Base-by-base conservation (phyloP, 2,888 invertebrate genomes). In the Ichneumon xanthorius region DNA sequence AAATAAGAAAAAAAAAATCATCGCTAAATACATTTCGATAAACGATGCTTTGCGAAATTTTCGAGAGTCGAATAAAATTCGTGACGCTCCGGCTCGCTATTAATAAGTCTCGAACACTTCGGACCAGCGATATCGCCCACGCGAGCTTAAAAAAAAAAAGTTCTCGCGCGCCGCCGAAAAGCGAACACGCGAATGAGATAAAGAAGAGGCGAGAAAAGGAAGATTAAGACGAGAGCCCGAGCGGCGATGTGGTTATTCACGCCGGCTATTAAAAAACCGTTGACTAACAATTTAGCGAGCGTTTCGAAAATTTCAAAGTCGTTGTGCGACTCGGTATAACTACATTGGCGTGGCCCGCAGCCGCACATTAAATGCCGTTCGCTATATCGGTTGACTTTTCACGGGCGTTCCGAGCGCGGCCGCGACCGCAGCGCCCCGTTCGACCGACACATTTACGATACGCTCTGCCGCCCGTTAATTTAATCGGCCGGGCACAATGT, bases 251-350 rank as follows among this genome's bases (percentile, higher is more conserved):
- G 26, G 45, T 78, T 80, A 83, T 80, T 72, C 77, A 70, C 45
- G 11, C 40, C 73, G 58, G 68, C 80, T 81, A 84, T 80, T 81
- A 86, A 73, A 86, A 86, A 81, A 55, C 22, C 65, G 83, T 86
- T 79, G 86, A 86, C 83, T 78, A 84, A 86, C 45, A 30, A 14
- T 61, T 61, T 45, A 37, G 82, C 85, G 87, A 88, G 85, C 87
- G 88, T 89, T 90, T 90, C 89, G 90, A 89, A 90, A 91, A 45
- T 45, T 90, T 89, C 87, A 89, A 91, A 90, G 91, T 89, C 79
- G 55, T 0, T 9, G n/a, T 55, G 22, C n/a, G 22, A 22, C 55
- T n/a, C 19, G 55, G 16, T 0, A 53, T 7, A 55, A 7, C 22
- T 7, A 22, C 55, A 22, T 55, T 22, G 22, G 22, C 55, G 55